phyloP scores from a whole-genome alignment of 1,140 invertebrate genomes.

The Sarcophaga peregrina region DNA sequence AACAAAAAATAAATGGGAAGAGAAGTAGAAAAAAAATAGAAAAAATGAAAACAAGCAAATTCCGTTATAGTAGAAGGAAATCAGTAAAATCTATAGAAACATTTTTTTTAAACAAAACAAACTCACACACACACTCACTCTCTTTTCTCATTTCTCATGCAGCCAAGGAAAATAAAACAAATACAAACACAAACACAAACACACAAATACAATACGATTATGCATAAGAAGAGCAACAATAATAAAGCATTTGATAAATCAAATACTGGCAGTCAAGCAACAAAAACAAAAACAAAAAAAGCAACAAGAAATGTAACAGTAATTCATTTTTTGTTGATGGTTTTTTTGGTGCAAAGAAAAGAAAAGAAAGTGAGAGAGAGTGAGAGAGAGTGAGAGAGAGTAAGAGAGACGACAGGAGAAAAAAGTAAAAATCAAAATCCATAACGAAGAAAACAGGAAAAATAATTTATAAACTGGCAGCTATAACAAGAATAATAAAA shows the following conservation, averaged over 20 bases:
- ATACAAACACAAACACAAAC: slow-evolving; percentile 13
- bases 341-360: no score
- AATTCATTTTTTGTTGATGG: background rate
- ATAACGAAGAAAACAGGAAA: slow-evolving; percentile 9
- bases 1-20: background rate
- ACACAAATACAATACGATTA: background rate
- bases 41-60: background rate
- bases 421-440: background rate
- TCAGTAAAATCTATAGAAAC: slow-evolving; percentile 7
- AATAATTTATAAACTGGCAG: slow-evolving; percentile 4
- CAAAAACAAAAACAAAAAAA: background rate
- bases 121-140: background rate
- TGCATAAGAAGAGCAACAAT: slow-evolving; percentile 29
- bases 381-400: background rate
- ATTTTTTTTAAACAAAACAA: background rate
- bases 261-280: background rate
- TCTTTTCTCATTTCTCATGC: background rate
- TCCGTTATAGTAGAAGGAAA: background rate
- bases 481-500: background rate
- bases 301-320: background rate
- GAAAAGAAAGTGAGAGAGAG: background rate
- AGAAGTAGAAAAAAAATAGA: no score
- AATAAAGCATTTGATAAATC: slow-evolving; percentile 33
- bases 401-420: background rate
- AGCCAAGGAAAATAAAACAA: background rate